phyloP scores from a whole-genome alignment of 2,888 invertebrate species.

The Nineta flava region DNA sequence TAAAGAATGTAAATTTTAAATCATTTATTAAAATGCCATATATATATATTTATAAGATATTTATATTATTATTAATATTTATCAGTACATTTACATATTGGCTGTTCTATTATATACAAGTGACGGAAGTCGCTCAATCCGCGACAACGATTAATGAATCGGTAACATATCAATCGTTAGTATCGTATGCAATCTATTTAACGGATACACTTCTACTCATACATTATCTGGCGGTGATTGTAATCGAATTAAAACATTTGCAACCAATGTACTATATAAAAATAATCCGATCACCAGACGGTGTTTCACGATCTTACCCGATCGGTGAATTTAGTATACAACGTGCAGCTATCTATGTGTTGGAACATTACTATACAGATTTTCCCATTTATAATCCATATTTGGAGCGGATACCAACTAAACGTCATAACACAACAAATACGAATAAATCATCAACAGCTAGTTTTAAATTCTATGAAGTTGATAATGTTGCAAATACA shows the following conservation, averaged over 20 bases:
- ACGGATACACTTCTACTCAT: constrained; percentile 89
- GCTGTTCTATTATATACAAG: constrained; percentile 93
- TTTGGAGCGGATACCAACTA: constrained; percentile 64
- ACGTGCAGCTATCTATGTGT: constrained; percentile 83
- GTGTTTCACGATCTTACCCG: constrained; percentile 75
- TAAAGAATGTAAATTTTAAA: constrained; percentile 23
- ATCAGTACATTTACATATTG: constrained; percentile 93
- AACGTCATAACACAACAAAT: too few species aligned
- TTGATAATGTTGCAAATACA: constrained; percentile 75
- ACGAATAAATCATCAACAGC: constrained; percentile 68
- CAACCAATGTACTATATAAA: constrained; percentile 81
- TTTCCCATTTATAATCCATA: constrained; percentile 96
- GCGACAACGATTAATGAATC: constrained; percentile 65
- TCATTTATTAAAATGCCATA: constrained; percentile 79
- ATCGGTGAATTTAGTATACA: constrained; percentile 88
- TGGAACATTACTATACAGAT: constrained; percentile 90
- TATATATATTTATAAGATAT: constrained; percentile 78
- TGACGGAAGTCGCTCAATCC: constrained; percentile 64
- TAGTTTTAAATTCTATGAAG: constrained; percentile 94
- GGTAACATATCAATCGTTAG: constrained; percentile 72
- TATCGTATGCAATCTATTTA: constrained; percentile 83
- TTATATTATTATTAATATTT: constrained; percentile 74
- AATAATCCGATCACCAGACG: constrained; percentile 91
- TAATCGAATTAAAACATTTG: constrained; percentile 84
- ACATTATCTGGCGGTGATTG: constrained; percentile 83